Conservation (phyloP, 2,113 vertebrate genomes). For the Peucedramus taeniatus region DNA sequence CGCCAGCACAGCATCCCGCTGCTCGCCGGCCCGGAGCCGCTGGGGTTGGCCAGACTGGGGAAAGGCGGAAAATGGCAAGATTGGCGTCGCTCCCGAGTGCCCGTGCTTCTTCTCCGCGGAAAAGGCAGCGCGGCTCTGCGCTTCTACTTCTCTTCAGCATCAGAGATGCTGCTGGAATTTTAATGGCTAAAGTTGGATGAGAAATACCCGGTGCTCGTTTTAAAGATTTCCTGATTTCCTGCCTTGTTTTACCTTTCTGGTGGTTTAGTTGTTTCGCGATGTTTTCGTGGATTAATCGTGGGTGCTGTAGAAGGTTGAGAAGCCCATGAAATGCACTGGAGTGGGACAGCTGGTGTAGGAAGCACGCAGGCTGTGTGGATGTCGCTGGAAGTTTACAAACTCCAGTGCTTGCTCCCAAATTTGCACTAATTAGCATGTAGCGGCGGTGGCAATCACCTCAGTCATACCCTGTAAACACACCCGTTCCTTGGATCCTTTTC, state of each 20-base stretch:
- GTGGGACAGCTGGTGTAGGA: background rate
- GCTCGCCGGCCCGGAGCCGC: background rate
- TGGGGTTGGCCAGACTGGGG: background rate
- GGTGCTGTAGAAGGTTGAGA: background rate
- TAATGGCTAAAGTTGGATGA: background rate
- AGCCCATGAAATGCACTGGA: background rate
- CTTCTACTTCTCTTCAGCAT: too few relatives aligned
- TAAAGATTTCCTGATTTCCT: background rate
- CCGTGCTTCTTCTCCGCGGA: too few relatives aligned
- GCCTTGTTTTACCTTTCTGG: background rate
- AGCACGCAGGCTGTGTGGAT: background rate
- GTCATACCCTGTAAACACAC: background rate
- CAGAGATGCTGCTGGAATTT: background rate
- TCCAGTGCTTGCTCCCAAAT: background rate
- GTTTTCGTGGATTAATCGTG: background rate
- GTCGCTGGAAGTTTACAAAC: background rate
- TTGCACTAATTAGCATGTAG: background rate
- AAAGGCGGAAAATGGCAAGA: background rate
- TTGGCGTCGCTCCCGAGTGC: too few relatives aligned
- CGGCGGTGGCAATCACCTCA: background rate
- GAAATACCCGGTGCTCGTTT: background rate
- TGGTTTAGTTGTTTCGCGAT: background rate
- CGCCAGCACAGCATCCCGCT: background rate
- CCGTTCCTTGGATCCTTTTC: background rate
- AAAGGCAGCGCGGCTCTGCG: background rate